phyloP scores from a whole-genome alignment of 2,113 vertebrate species.

The Megaceryle torquata region DNA sequence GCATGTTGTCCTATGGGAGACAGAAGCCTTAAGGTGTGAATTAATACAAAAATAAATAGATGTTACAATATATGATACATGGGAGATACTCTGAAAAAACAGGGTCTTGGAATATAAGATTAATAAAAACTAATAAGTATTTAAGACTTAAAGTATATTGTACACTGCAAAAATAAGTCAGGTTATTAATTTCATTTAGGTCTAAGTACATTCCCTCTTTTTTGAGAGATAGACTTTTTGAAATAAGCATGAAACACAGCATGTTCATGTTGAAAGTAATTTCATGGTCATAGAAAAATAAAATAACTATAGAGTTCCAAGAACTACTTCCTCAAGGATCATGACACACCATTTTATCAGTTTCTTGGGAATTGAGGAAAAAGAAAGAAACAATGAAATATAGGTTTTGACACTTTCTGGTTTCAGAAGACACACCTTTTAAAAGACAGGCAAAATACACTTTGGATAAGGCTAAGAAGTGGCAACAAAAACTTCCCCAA shows the following conservation, averaged over 20 bases:
- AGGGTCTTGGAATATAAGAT: neutral
- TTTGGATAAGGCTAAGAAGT: neutral
- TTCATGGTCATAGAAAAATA: neutral
- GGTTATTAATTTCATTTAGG: neutral
- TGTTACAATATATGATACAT: neutral
- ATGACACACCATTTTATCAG: neutral
- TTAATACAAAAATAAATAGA: neutral
- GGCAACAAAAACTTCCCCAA: neutral
- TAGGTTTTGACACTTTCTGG: rapidly evolving
- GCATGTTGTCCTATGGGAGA: neutral
- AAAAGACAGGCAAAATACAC: neutral
- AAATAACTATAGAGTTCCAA: neutral
- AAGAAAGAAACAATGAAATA: neutral
- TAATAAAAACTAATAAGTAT: neutral
- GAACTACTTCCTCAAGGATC: neutral
- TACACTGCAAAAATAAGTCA: neutral
- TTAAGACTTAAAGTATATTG: neutral
- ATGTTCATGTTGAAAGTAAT: neutral
- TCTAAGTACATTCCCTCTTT: neutral
- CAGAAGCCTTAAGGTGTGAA: neutral
- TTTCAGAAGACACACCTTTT: neutral
- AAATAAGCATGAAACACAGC: neutral
- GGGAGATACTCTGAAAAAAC: neutral
- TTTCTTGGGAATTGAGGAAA: neutral
- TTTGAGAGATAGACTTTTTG: neutral